Conservation (phyloP, 2,797 vertebrate species). For the Aeoliscus strigatus region DNA sequence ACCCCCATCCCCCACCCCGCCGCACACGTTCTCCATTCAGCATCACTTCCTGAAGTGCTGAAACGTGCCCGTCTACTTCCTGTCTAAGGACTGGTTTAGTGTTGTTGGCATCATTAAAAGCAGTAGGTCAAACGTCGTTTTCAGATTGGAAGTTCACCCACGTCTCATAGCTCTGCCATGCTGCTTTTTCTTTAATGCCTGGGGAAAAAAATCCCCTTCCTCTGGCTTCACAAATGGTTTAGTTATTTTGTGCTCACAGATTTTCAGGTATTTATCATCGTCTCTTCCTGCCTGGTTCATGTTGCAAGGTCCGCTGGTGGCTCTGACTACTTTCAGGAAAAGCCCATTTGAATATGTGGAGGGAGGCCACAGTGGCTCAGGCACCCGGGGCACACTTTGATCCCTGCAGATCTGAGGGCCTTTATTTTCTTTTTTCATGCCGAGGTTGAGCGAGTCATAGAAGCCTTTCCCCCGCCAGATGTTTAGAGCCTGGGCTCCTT, state of each 20-base stretch:
- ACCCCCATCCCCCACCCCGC: no score
- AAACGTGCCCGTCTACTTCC: no score
- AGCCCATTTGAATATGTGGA: constrained; percentile 71
- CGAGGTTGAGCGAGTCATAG: constrained; percentile 63
- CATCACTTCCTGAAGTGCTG: no score
- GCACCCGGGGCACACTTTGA: constrained; percentile 77
- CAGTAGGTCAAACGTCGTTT: constrained; percentile 5
- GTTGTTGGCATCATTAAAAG: constrained; percentile 1
- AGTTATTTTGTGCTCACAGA: constrained; percentile 37
- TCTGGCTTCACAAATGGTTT: constrained; percentile 21
- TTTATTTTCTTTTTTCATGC: constrained; percentile 47
- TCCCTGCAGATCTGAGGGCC: constrained; percentile 70
- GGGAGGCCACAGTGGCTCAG: constrained; percentile 67
- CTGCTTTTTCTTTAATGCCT: constrained; percentile 28
- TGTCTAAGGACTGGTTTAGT: not conserved
- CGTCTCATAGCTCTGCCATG: constrained; percentile 20
- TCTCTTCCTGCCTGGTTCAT: constrained; percentile 44
- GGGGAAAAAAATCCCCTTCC: constrained; percentile 23
- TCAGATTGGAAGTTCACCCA: constrained; percentile 1
- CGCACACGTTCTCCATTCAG: no score
- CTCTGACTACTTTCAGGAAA: constrained; percentile 63
- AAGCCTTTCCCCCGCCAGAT: constrained; percentile 75
- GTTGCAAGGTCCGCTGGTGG: constrained; percentile 54
- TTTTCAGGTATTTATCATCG: constrained; percentile 54
- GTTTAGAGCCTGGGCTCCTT: constrained; percentile 75